These are phyloP conservation scores for Sphaerodactylus townsendi DNA, from an alignment of 2,113 vertebrate species.

Conservation along the genomic window DNA sequence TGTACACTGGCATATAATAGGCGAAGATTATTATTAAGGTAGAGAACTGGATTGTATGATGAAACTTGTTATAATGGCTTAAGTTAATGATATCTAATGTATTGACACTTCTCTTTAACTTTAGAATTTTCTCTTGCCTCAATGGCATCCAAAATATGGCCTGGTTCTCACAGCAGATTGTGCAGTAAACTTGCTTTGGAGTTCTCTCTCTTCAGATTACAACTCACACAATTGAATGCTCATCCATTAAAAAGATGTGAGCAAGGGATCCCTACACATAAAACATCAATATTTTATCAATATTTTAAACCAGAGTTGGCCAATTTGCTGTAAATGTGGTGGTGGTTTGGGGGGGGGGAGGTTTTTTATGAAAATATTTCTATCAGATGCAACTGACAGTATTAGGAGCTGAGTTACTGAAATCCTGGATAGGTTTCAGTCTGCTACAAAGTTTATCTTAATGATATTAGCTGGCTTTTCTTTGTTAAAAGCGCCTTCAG, in stretches of 20 bases:
- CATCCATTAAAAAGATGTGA: neutral
- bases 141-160: too few species aligned
- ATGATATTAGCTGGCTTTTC: neutral
- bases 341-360: neutral
- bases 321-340: neutral
- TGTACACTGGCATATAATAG: too few species aligned
- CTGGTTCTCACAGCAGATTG: neutral
- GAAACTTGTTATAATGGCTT: too few species aligned
- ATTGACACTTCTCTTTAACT: too few species aligned
- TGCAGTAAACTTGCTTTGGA: neutral
- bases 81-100: too few species aligned
- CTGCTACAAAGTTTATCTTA: neutral
- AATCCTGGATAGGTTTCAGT: neutral
- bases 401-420: constrained; percentile 1
- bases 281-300: too few species aligned
- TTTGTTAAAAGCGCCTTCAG: neutral
- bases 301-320: neutral
- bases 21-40: too few species aligned
- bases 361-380: neutral
- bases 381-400: neutral
- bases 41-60: too few species aligned
- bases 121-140: too few species aligned
- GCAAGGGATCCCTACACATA: too few species aligned
- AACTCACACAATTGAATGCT: neutral
- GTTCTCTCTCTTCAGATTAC: neutral